A percentile compares a stretch with the other conserved stretches of the same genome.
Conservation (phyloP, 2,888 invertebrate genomes). For the Homarus gammarus region DNA sequence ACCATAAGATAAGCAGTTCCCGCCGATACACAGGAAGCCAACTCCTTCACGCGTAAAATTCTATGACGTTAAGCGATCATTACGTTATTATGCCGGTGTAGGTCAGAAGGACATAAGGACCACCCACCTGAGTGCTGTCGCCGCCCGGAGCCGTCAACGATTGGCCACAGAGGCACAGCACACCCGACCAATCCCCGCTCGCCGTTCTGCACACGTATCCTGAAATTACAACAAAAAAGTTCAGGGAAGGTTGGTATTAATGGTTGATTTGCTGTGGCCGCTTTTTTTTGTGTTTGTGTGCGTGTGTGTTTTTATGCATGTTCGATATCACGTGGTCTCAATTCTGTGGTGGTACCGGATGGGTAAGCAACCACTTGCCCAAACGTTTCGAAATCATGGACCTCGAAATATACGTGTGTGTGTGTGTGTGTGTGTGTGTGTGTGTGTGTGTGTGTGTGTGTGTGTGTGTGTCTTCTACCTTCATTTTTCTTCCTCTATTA, state of each 20-base stretch:
- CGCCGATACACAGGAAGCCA: not conserved
- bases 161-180: slow-evolving; percentile 30
- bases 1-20: not conserved
- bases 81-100: not conserved
- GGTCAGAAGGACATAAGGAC: slow-evolving; percentile 3
- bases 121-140: slow-evolving; percentile 35
- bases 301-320: slow-evolving; percentile 14
- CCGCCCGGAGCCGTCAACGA: slow-evolving; percentile 6
- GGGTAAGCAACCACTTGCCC: no score
- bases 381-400: no score
- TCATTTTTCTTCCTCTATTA: no score
- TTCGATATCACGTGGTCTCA: no score
- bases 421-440: not conserved
- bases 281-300: not conserved
- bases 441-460: not conserved
- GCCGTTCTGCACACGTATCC: slow-evolving; percentile 29
- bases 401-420: not conserved
- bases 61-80: not conserved
- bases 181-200: slow-evolving; percentile 25
- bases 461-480: not conserved
- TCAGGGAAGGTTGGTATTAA: slow-evolving; percentile 39
- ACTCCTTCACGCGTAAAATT: not conserved
- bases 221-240: slow-evolving; percentile 44
- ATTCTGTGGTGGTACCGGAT: no score
- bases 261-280: slow-evolving; percentile 24